Percentiles rank a stretch among this genome's conserved stretches.
phyloP scores from a whole-genome alignment of 2,888 invertebrate species.

The Apamea monoglypha region DNA sequence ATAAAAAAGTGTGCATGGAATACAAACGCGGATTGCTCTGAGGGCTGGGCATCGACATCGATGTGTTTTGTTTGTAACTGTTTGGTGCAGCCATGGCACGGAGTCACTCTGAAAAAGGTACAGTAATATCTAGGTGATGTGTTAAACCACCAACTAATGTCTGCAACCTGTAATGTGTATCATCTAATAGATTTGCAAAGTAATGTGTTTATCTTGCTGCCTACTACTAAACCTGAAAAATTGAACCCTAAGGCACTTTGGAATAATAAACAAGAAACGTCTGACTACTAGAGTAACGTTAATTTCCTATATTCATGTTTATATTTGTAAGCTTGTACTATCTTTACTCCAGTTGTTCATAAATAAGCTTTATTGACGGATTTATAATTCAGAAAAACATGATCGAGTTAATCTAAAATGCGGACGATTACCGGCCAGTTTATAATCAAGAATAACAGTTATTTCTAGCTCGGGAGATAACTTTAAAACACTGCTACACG shows the following conservation, averaged over 20 bases:
- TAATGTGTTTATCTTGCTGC: neutral
- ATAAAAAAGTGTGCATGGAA: conserved; percentile 69
- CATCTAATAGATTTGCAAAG: neutral
- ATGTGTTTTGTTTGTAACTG: conserved; percentile 95
- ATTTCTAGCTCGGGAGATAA: neutral
- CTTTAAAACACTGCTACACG: conserved; percentile 5
- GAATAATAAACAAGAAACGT: neutral
- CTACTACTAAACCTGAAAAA: neutral
- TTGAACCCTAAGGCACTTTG: too few species aligned
- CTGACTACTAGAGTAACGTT: neutral
- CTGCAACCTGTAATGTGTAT: neutral
- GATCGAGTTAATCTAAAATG: neutral
- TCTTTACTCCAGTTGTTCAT: neutral
- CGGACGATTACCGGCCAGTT: conserved; percentile 38
- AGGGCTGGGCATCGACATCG: conserved; percentile 93
- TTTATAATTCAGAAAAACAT: neutral
- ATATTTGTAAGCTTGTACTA: neutral
- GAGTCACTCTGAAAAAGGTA: conserved; percentile 61
- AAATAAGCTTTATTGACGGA: neutral
- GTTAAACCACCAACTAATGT: neutral
- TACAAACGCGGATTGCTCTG: conserved; percentile 94
- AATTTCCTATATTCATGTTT: neutral
- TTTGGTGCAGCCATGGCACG: conserved; percentile 94
- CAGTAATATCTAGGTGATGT: neutral
- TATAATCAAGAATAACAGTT: neutral